Evolutionary conservation across 2,888 invertebrate species (phyloP).

Genomic region (Sabatieria punctata): DNA sequence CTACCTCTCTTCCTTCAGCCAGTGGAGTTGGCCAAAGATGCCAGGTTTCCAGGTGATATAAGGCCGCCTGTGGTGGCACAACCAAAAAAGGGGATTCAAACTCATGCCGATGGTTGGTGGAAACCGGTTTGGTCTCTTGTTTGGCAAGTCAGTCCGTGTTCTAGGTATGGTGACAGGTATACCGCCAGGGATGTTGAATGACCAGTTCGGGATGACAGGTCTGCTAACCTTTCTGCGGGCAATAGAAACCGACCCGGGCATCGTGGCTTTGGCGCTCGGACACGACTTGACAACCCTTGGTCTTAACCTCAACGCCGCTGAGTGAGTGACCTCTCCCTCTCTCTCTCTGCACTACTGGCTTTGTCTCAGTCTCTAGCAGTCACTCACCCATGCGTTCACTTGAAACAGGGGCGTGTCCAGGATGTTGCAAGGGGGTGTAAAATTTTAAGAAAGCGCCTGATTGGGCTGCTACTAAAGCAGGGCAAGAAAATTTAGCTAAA

Average conservation of each 20-base stretch:
- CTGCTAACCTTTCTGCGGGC: slow-evolving; percentile 92
- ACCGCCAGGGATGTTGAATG: slow-evolving; percentile 93
- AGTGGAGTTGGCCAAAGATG: too few relatives aligned
- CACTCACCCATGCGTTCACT: too few relatives aligned
- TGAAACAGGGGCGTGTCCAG: too few relatives aligned
- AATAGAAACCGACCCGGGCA: slow-evolving; percentile 87
- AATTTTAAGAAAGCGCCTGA: too few relatives aligned
- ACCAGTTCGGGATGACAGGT: slow-evolving; percentile 98
- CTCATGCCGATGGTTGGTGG: slow-evolving; percentile 65
- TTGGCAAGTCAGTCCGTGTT: too few relatives aligned
- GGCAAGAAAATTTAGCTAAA: too few relatives aligned
- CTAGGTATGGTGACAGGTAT: slow-evolving; percentile 91
- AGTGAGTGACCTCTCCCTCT: slow-evolving; percentile 39
- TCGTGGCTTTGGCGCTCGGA: slow-evolving; percentile 87
- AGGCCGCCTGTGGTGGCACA: slow-evolving; percentile 4
- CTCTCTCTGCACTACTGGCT: too few relatives aligned
- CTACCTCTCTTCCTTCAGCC: too few relatives aligned
- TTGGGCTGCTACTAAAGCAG: too few relatives aligned
- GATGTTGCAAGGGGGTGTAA: too few relatives aligned
- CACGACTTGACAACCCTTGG: slow-evolving; percentile 95
- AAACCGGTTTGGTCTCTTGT: neutral
- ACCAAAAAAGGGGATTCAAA: slow-evolving; percentile 64
- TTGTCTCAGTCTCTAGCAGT: neutral
- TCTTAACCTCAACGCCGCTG: slow-evolving; percentile 91
- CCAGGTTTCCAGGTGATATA: too few relatives aligned